Evolutionary conservation across 2,113 vertebrate genomes (phyloP), one percentile per base, ranked within the genome.

Genomic region (Grallaria varia): DNA sequence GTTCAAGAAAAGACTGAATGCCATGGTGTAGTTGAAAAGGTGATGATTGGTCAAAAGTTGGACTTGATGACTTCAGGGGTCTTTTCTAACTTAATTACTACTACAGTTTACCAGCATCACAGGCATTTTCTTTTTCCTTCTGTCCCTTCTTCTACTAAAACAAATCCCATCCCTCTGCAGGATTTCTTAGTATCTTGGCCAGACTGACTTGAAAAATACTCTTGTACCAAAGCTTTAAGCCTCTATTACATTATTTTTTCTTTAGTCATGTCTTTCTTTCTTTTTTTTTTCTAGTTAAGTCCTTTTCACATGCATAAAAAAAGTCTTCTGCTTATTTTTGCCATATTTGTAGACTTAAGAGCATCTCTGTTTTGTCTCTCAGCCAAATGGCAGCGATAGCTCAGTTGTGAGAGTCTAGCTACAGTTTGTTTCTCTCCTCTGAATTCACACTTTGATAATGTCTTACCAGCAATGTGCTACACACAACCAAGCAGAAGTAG

Each of bases 201-300:
- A 64, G 35, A 52, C 71, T 73, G 16, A 68, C 44, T 52, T 64
- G n/a, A 89, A 91, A 92, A 89, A 39, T 47, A 25, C 5, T 72
- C 37, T 56, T 60, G 28, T 35, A 19, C 12, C 37, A 33, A 83
- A 78, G 59, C 12, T 77, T 63, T 47, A 39, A 68, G 55, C 23
- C n/a, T 68, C 9, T 12, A 31, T 52, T 67, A 33, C 10, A 9
- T 40, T 30, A n/a, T 39, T 35, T 93, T 84, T 69, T 50, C n/a
- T 50, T 53, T 40, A 58, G 35, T 72, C 23, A 35, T 0, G 2
- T 44, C 2, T 55, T 7, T 25, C 2, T 10, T 14, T 33, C n/a
- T 60, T 76, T 56, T 71, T 58, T 22, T 45, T 72, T 68, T 44
- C 47, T 59, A 71, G 27, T 33, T 53, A 49, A 47, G 55, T 73